These are phyloP conservation scores for Smutsia temminckii DNA, from an alignment of 2,797 vertebrate genomes.

Conservation along the genomic window DNA sequence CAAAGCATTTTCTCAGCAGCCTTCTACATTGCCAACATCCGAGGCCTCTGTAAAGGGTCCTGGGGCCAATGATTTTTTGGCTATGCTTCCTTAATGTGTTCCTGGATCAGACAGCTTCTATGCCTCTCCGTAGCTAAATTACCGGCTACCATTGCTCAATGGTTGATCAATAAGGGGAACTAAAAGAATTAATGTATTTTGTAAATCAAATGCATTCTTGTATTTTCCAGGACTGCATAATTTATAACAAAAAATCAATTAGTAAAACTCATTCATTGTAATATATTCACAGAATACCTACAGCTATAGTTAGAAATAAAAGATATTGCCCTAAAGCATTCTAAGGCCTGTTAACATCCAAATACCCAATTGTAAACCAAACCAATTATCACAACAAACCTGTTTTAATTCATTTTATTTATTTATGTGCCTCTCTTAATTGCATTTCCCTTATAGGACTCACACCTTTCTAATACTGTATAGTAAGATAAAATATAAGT, in stretches of 20 bases:
- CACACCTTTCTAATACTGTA: slow-evolving; percentile 21
- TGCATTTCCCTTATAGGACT: slow-evolving; percentile 47
- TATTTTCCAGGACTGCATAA: slow-evolving; percentile 75
- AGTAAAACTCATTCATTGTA: slow-evolving; percentile 70
- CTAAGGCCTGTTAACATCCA: slow-evolving; percentile 66
- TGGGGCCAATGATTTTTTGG: not conserved
- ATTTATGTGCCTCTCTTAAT: slow-evolving; percentile 71
- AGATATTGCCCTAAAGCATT: slow-evolving; percentile 68
- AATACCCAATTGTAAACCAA: slow-evolving; percentile 77
- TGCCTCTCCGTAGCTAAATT: not conserved
- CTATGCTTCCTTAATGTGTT: not conserved
- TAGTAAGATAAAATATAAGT: slow-evolving; percentile 55
- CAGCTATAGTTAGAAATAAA: slow-evolving; percentile 73
- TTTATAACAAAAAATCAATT: slow-evolving; percentile 77
- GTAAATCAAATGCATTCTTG: slow-evolving; percentile 63
- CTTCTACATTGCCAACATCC: not conserved
- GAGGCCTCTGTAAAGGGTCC: not conserved
- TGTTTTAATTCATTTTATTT: slow-evolving; percentile 79
- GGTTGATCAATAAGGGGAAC: slow-evolving; percentile 54
- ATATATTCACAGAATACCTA: slow-evolving; percentile 72
- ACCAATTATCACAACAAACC: slow-evolving; percentile 75
- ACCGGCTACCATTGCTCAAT: not conserved
- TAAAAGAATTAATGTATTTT: slow-evolving; percentile 57
- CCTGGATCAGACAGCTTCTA: not conserved
- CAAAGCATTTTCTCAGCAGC: not conserved